Percentiles rank a stretch among this genome's conserved stretches.
phyloP scores from a whole-genome alignment of 1,140 invertebrate genomes.

The Pseudomyrmex dendroicus region DNA sequence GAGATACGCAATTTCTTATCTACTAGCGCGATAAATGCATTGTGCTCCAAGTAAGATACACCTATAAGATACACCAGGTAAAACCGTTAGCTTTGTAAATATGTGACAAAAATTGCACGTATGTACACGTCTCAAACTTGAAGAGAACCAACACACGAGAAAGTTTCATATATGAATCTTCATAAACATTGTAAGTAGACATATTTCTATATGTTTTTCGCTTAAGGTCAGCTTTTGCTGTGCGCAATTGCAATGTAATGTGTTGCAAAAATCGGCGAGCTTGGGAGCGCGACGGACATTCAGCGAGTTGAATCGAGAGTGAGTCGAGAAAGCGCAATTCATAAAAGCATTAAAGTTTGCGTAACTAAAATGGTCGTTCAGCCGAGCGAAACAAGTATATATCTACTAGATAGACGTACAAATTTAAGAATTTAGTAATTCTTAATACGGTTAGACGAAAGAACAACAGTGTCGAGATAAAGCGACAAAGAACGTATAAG shows the following conservation, averaged over 20 bases:
- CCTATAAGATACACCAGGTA: neutral
- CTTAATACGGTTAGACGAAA: too few relatives aligned
- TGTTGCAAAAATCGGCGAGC: conserved; percentile 43
- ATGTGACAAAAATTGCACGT: neutral
- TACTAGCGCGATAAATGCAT: conserved; percentile 50
- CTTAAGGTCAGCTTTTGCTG: neutral
- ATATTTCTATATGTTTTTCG: neutral
- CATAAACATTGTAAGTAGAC: neutral
- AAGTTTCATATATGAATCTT: neutral
- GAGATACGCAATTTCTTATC: conserved; percentile 54
- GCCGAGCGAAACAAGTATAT: conserved; percentile 15
- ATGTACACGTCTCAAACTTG: neutral
- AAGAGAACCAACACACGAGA: neutral
- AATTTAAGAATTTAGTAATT: neutral
- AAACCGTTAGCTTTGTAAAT: neutral
- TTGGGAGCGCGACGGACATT: conserved; percentile 29
- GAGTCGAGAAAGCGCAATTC: conserved; percentile 52
- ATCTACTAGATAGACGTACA: neutral
- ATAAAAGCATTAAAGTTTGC: conserved; percentile 53
- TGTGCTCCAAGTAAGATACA: conserved; percentile 14
- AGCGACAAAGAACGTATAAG: neutral
- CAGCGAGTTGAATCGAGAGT: conserved; percentile 48
- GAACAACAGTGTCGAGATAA: neutral
- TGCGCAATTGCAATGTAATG: neutral
- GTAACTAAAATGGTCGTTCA: conserved; percentile 44